Evolutionary conservation across 2,113 vertebrate species (phyloP), one percentile per base, ranked within the genome.

Genomic region (Pyrgilauda ruficollis): DNA sequence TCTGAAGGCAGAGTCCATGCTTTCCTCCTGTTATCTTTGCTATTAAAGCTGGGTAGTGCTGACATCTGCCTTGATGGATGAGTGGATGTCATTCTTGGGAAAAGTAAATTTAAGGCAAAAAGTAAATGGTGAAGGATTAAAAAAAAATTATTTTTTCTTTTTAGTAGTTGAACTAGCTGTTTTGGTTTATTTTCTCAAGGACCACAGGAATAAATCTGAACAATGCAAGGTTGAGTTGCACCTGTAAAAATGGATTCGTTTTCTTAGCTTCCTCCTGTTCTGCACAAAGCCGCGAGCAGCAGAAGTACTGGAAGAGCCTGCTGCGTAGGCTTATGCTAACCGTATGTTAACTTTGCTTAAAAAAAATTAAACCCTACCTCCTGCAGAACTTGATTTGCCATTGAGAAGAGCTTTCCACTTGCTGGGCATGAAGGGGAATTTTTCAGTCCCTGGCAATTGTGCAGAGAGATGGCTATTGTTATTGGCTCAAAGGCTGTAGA

Each of bases 301-400:
- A 92, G 80, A 96, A 95, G 87, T 89, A 87, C 93, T 97, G 95
- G 91, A 94, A 96, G 94, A 95, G 96, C 96, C 96, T 97, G 96
- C 95, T 97, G 96, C 84, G 93, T 96, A 92, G 95, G 96, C 95
- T 96, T 97, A 94, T 97, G 96, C 94, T 93, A 97, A 96, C 96
- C 83, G 83, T 97, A 94, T 97, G 95, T 96, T 97, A 97, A 96
- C 94, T 92, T 96, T 92, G 94, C 94, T 96, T 88, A 75, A 95
- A 96, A 95, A 93, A 94, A 95, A 97, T 96, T 96, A 94, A 95
- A 94, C 86, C 86, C 72, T 97, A 88, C 94, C 93, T 96, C 94
- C 91, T 90, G 95, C 95, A 94, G 95, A 93, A 96, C 85, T 92
- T 92, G 94, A 96, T 96, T 96, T 95, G 76, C 92, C 47, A 86